Conservation (phyloP, 2,113 vertebrate species). For the Daubentonia madagascariensis region DNA sequence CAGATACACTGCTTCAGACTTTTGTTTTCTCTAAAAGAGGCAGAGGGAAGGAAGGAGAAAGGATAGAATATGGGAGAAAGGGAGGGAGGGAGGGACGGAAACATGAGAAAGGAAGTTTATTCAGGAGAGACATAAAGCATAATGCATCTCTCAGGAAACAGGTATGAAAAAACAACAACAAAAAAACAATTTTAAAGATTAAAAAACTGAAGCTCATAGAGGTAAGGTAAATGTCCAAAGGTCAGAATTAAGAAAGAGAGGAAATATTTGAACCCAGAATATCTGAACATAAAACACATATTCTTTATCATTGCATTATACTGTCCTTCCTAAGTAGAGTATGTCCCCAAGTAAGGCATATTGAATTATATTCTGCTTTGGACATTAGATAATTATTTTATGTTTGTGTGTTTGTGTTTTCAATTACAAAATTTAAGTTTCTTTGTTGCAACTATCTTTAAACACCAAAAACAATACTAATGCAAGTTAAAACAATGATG, state of each 20-base stretch:
- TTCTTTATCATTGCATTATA: neutral
- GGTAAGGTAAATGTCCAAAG: neutral
- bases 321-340: rapidly evolving
- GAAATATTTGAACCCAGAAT: neutral
- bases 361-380: neutral
- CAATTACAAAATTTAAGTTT: neutral
- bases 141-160: neutral
- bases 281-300: neutral
- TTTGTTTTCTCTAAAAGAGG: neutral
- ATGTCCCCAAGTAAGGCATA: neutral
- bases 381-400: neutral
- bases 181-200: neutral
- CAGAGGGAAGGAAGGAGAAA: neutral
- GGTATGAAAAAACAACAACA: neutral
- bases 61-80: neutral
- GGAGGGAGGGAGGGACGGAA: neutral
- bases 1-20: neutral
- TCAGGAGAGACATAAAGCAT: neutral
- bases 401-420: neutral
- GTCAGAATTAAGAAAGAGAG: neutral
- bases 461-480: neutral
- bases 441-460: neutral
- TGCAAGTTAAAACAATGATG: too few species aligned
- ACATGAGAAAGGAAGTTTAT: neutral
- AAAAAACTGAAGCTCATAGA: neutral